A percentile compares a stretch with the other conserved stretches of the same genome.
These are phyloP conservation scores for Lophura nycthemera DNA, from an alignment of 2,113 vertebrate species.

Conservation along the genomic window DNA sequence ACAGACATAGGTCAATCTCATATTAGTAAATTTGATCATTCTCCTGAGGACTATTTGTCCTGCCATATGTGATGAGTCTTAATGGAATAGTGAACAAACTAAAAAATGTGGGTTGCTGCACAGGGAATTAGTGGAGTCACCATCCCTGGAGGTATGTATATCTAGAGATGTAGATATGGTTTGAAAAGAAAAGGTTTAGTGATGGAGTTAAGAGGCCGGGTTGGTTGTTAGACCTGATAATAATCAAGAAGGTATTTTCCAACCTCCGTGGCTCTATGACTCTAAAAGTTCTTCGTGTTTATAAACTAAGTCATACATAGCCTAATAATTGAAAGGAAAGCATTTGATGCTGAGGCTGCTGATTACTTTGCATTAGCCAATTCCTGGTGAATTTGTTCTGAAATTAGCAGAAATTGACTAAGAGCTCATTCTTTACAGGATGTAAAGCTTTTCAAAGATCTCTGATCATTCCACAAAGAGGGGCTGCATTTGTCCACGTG, in stretches of 20 bases:
- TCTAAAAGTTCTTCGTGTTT: not conserved
- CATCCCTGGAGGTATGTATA: too few relatives aligned
- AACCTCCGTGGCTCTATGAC: too few relatives aligned
- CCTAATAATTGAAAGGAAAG: not conserved
- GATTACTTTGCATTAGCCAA: not conserved
- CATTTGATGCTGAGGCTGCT: not conserved
- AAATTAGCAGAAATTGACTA: not conserved
- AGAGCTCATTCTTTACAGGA: not conserved
- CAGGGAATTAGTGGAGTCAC: too few relatives aligned
- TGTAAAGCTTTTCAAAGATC: not conserved
- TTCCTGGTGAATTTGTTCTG: not conserved
- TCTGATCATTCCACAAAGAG: not conserved
- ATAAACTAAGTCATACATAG: not conserved
- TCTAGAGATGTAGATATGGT: too few relatives aligned
- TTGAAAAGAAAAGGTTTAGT: too few relatives aligned
- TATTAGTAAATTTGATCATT: constrained; percentile 13
- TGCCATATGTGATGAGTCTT: not conserved
- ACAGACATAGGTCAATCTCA: not conserved
- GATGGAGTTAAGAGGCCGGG: too few relatives aligned
- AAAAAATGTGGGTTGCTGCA: not conserved
- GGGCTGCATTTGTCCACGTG: not conserved
- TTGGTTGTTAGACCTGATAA: too few relatives aligned
- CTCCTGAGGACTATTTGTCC: not conserved
- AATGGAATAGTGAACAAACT: not conserved
- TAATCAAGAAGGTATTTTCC: too few relatives aligned